A percentile compares a stretch with the other conserved stretches of the same genome.
Conservation (phyloP, 2,113 vertebrate genomes). For the Aythya baeri region DNA sequence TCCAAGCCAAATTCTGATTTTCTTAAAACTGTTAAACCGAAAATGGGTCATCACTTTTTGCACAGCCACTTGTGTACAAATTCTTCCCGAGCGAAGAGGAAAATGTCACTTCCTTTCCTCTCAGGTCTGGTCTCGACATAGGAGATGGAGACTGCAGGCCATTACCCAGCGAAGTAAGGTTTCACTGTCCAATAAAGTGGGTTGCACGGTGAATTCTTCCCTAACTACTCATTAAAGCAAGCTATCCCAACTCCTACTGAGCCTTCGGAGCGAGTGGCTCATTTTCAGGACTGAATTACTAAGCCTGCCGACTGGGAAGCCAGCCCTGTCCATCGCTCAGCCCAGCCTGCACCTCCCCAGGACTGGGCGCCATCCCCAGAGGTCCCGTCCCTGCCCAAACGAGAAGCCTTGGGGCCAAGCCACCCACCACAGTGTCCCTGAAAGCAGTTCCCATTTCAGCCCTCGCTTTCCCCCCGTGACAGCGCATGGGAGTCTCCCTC, state of each 20-base stretch:
- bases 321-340: background rate
- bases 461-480: rapidly evolving
- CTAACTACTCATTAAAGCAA: background rate
- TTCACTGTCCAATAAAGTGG: background rate
- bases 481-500: background rate
- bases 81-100: too few relatives aligned
- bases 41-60: background rate
- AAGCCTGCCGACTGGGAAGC: background rate
- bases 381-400: background rate
- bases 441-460: background rate
- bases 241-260: background rate
- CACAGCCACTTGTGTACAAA: background rate
- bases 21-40: background rate
- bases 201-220: background rate
- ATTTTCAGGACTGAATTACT: background rate
- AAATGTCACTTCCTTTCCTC: background rate
- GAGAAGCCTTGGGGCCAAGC: background rate
- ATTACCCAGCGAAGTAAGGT: background rate
- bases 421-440: rapidly evolving
- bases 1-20: background rate
- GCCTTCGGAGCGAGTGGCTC: background rate
- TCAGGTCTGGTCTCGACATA: background rate
- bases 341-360: background rate
- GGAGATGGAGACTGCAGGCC: background rate
- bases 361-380: background rate